Evolutionary conservation across 64 coral and sea anemone species (phyloP), one percentile per base, ranked within the genome.

Genomic region (Montipora efflorescens): DNA sequence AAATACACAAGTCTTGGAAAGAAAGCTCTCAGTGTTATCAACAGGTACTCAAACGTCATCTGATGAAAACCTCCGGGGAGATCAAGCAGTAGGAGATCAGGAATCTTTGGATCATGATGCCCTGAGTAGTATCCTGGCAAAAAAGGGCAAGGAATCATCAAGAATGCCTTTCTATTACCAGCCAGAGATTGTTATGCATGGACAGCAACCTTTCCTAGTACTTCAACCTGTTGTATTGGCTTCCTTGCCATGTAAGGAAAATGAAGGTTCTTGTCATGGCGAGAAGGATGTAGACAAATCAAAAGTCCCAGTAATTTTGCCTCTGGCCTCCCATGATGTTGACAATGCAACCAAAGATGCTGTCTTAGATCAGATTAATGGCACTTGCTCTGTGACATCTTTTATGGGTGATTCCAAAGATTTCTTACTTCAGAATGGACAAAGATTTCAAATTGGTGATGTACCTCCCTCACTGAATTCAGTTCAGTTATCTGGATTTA

Each of bases 111-210:
- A 82, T 16, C 16, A 46, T 22, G 64, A 22, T 70, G 47, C 16
- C 9, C 66, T 86, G 18, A 64, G 68, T 36, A 71, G 82, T 21
- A 71, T 79, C 49, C 47, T 89, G n/a, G 20, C 12, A 3, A 14
- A 15, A 2, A 58, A 89, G 15, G 76, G 58, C 4, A 18, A 77
- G 11, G 50, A 8, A 22, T 59, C 87, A 43, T 76, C 87, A 51
- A 77, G 59, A 10, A 72, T 79, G 45, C 71, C 92, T 64, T 79
- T 88, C 67, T 93, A 93, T 59, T 93, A 93, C 59, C 92, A 93
- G 43, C 92, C 92, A 46, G 59, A 93, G 68, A 62, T 93, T 49
- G 84, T 93, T 19, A 72, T 93, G 83, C 83, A 93, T 23, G 84
- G 71, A 13, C 44, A 81, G 58, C 48, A 70, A 36, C 84, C 84